Evolutionary conservation across 2,113 vertebrate species (phyloP), one percentile per base, ranked within the genome.

Genomic region (Notothenia coriiceps): DNA sequence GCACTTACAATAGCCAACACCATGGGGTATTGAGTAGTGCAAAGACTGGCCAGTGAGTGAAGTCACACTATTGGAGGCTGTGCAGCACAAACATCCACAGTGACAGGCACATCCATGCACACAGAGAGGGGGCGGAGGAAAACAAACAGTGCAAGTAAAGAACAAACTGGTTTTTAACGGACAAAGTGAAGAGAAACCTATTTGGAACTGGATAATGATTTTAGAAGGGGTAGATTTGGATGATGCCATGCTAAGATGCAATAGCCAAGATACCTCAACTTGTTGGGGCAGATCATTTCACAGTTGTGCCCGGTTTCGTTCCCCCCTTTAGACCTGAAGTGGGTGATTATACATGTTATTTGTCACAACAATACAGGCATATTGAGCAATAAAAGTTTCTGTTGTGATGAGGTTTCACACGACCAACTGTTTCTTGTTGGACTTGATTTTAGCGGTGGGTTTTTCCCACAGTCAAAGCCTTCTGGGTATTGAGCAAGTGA

Each of bases 21-120:
- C 87, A 87, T 69, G 77, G 83, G 86, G 77, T 52, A 88, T 72
- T 88, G 77, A 82, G 64, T 2, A 25, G 72, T 62, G 74, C 68
- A 82, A 80, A 40, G 83, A 72, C 40, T 0, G 8, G 74, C 68
- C 60, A 74, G 51, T 80, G 51, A 81, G 74, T 64, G 87, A 86
- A 80, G 63, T 86, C 84, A 83, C 80, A 74, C 66, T 13, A 69
- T 70, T 83, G 52, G 9, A 75, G 70, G 62, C 35, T 78, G 35
- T 65, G 44, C 55, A 76, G 15, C 72, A 74, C 70, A 76, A 84
- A 77, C 79, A 70, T 17, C 54, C 67, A 1, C 86, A 56, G 89
- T 89, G 90, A 91, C 91, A 84, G 85, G 82, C 88, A 89, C 86
- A 47, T 75, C 81, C 74, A 77, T 0, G 70, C 74, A 25, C 74